Percentiles rank a stretch among this genome's conserved stretches.
These are phyloP conservation scores for Prosopocoilus inquinatus DNA, from an alignment of 2,888 invertebrate genomes.

Conservation along the genomic window DNA sequence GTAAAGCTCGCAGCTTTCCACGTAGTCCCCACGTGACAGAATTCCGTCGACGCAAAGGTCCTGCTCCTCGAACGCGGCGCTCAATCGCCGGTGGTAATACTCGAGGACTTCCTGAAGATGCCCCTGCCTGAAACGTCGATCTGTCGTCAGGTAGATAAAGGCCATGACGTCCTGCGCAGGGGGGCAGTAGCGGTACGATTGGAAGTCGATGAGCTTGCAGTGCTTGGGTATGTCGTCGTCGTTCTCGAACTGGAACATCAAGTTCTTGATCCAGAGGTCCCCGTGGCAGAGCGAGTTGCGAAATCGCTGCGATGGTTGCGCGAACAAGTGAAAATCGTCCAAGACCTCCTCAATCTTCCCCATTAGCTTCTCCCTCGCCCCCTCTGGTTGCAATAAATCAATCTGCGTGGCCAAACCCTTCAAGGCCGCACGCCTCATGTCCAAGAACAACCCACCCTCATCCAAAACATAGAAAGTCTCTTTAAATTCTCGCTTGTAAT, in stretches of 20 bases:
- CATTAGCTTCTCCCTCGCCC: constrained; percentile 15
- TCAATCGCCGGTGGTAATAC: constrained; percentile 31
- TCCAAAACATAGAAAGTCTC: constrained; percentile 19
- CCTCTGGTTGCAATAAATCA: constrained; percentile 1
- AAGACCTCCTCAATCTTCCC: constrained; percentile 17
- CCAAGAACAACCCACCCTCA: not conserved
- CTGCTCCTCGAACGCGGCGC: constrained; percentile 21
- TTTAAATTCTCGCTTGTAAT: constrained; percentile 32
- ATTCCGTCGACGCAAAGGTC: constrained; percentile 22
- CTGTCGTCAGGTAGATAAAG: constrained; percentile 32
- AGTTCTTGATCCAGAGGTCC: constrained; percentile 53
- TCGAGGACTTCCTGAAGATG: constrained; percentile 24
- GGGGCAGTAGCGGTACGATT: constrained; percentile 34
- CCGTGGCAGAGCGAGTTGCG: constrained; percentile 49
- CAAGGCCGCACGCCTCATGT: constrained; percentile 1
- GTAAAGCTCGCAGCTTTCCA: constrained; percentile 31
- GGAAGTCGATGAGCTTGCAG: constrained; percentile 38
- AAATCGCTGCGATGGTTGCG: constrained; percentile 42
- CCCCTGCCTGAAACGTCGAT: constrained; percentile 24
- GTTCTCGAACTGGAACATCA: constrained; percentile 44
- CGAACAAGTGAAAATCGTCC: constrained; percentile 30
- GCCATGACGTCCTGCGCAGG: constrained; percentile 35
- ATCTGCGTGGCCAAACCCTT: constrained; percentile 10
- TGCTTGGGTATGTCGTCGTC: constrained; percentile 15
- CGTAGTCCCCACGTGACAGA: constrained; percentile 28